Percentiles rank a stretch among this genome's conserved stretches.
phyloP scores from a whole-genome alignment of 2,888 invertebrate species.

The Blastobasis adustella region DNA sequence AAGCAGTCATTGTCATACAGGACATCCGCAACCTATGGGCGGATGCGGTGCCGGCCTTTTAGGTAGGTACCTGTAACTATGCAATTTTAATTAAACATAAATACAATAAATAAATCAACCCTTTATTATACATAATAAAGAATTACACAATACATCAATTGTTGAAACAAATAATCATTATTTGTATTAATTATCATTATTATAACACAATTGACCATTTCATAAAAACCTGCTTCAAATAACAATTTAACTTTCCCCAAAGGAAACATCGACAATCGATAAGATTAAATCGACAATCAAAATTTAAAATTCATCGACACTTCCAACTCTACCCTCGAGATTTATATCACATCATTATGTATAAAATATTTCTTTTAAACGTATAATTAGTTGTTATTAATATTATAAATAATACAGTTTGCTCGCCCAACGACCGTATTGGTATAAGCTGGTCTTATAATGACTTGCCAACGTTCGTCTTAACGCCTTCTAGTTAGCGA shows the following conservation, averaged over 20 bases:
- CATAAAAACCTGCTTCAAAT: background rate
- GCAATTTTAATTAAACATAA: too few species aligned
- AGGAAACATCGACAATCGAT: constrained; percentile 15
- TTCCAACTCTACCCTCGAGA: constrained; percentile 52
- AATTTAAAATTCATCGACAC: constrained; percentile 18
- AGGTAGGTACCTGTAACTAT: too few species aligned
- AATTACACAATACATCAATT: background rate
- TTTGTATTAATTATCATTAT: background rate
- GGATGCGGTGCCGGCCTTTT: too few species aligned
- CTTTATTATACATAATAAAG: background rate
- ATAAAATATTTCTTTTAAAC: constrained; percentile 73
- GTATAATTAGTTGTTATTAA: constrained; percentile 74
- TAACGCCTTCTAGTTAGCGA: too few species aligned
- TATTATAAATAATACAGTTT: constrained; percentile 65
- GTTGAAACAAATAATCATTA: background rate
- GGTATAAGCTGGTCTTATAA: too few species aligned
- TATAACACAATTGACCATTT: too few species aligned
- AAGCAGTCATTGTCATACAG: too few species aligned
- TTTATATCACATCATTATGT: constrained; percentile 73
- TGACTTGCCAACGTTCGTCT: too few species aligned
- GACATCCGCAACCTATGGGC: too few species aligned
- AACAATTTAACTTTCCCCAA: constrained; percentile 1
- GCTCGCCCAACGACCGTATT: constrained; percentile 18
- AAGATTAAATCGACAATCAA: constrained; percentile 20
- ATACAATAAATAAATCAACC: background rate